A percentile compares a stretch with the other conserved stretches of the same genome.
phyloP scores from a whole-genome alignment of 2,797 vertebrate species.

The Chloroceryle inda region DNA sequence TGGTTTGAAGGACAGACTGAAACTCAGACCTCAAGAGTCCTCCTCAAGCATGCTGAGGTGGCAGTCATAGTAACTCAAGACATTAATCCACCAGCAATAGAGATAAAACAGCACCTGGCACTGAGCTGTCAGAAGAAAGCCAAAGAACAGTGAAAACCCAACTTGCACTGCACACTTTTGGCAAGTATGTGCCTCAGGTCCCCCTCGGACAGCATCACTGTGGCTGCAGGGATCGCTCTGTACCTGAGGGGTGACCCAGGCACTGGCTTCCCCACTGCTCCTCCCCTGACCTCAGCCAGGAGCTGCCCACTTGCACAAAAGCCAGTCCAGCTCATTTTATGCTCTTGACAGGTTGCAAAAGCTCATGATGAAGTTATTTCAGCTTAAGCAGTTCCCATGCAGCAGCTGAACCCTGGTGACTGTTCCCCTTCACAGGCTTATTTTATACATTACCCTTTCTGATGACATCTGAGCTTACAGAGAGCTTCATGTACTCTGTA shows the following conservation, averaged over 20 bases:
- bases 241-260: neutral
- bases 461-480: neutral
- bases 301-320: neutral
- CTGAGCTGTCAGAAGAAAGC: neutral
- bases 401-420: neutral
- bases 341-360: neutral
- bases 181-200: neutral
- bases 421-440: neutral
- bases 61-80: neutral
- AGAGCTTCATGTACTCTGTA: neutral
- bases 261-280: neutral
- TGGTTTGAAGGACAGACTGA: neutral
- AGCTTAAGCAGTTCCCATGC: neutral
- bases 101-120: neutral
- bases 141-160: neutral
- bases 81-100: neutral
- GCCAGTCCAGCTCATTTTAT: neutral
- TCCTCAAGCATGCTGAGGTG: fast-evolving
- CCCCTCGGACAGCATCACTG: neutral
- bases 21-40: neutral
- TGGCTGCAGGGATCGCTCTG: neutral
- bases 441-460: neutral
- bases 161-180: neutral
- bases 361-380: neutral
- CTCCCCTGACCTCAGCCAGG: neutral